A percentile compares a stretch with the other conserved stretches of the same genome.
Conservation (phyloP, 2,888 invertebrate species). For the Caenorhabditis uteleia region DNA sequence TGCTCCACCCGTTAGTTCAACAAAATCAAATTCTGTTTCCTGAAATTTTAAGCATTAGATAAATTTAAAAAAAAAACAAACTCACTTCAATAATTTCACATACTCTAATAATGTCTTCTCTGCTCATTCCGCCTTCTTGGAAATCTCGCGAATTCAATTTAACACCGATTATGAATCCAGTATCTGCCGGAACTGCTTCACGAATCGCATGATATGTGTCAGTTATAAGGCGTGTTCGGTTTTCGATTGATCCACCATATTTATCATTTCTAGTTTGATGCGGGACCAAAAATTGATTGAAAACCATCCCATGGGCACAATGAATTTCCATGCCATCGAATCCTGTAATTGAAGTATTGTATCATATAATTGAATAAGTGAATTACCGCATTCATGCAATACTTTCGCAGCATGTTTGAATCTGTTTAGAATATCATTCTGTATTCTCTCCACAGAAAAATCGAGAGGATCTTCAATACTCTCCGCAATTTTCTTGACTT, state of each 20-base stretch:
- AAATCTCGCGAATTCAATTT: conserved; percentile 61
- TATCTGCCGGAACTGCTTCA: conserved; percentile 15
- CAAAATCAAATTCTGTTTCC: conserved; percentile 56
- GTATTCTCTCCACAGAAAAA: conserved; percentile 43
- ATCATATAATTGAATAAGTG: neutral
- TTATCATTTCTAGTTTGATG: conserved; percentile 50
- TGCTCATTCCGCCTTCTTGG: conserved; percentile 50
- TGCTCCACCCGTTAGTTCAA: conserved; percentile 60
- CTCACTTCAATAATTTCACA: conserved; percentile 25
- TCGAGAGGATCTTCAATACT: conserved; percentile 11
- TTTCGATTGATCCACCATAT: conserved; percentile 56
- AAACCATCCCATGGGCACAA: conserved; percentile 59
- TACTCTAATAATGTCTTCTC: conserved; percentile 34
- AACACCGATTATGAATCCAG: conserved; percentile 54
- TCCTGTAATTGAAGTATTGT: conserved; percentile 21
- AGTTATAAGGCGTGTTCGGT: conserved; percentile 47
- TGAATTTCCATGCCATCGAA: conserved; percentile 61
- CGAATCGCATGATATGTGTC: conserved; percentile 54
- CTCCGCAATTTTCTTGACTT: conserved; percentile 5
- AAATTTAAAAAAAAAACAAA: neutral
- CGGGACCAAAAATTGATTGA: conserved; percentile 56
- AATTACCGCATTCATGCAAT: conserved; percentile 23
- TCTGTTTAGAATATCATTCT: conserved; percentile 41
- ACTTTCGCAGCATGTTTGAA: conserved; percentile 36
- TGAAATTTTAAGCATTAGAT: conserved; percentile 9